Percentiles rank a stretch among this genome's conserved stretches.
Evolutionary conservation across 2,797 vertebrate genomes (phyloP).

Genomic region (Crypturellus tataupa): DNA sequence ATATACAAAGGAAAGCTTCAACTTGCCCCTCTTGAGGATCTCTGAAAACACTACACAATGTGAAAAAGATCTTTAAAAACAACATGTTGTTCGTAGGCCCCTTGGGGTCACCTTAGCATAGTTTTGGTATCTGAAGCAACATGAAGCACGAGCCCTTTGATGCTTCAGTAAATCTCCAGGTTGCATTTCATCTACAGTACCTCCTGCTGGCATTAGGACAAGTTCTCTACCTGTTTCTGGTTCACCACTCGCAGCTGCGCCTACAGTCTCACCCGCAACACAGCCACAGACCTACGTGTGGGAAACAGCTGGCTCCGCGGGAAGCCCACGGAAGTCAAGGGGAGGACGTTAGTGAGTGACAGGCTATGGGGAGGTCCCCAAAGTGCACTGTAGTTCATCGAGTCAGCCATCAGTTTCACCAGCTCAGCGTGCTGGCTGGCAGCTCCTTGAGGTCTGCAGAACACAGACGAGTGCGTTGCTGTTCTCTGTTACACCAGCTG

Average conservation of each 20-base stretch:
- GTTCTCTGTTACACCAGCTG: conserved; percentile 14
- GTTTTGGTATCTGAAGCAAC: background rate
- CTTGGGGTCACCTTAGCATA: background rate
- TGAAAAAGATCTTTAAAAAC: background rate
- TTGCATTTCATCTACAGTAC: background rate
- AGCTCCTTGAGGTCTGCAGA: conserved; percentile 41
- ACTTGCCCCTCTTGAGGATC: background rate
- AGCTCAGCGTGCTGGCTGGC: conserved; percentile 46
- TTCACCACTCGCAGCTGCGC: conserved; percentile 64
- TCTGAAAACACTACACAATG: background rate
- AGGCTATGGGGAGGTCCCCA: conserved; percentile 57
- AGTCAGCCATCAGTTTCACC: conserved; percentile 63
- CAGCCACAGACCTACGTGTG: fast-evolving
- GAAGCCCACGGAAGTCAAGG: conserved; percentile 56
- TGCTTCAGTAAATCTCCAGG: background rate
- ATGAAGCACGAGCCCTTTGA: background rate
- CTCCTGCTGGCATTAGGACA: conserved; percentile 19
- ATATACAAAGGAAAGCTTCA: background rate
- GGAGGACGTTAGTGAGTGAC: conserved; percentile 59
- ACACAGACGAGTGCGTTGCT: background rate
- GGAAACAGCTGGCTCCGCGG: conserved; percentile 55
- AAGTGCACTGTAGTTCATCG: conserved; percentile 61
- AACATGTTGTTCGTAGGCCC: background rate
- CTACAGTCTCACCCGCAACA: background rate
- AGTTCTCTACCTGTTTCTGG: conserved; percentile 54